Percentiles rank a stretch among this genome's conserved stretches.
phyloP scores from a whole-genome alignment of 2,113 vertebrate species.

The Ptyas mucosa region DNA sequence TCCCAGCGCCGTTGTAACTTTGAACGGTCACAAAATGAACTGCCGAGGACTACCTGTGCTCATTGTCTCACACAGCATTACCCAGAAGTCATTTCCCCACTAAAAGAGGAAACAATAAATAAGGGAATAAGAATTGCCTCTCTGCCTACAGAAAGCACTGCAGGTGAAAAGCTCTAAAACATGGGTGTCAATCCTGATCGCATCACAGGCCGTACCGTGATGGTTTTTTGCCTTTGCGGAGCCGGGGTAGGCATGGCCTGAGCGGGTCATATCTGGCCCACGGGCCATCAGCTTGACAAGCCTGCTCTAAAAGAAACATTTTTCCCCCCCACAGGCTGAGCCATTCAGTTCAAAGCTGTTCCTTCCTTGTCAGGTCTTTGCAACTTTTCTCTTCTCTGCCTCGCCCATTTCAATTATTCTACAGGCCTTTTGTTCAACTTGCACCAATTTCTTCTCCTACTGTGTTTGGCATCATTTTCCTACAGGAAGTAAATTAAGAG shows the following conservation, averaged over 20 bases:
- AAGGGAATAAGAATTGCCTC: neutral
- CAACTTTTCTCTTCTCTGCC: neutral
- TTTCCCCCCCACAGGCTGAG: neutral
- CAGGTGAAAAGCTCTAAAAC: neutral
- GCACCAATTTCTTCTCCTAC: neutral
- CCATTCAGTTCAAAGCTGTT: neutral
- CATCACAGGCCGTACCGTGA: too few species aligned
- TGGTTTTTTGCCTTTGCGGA: too few species aligned
- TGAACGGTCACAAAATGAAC: neutral
- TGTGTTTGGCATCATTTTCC: neutral
- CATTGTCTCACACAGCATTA: neutral
- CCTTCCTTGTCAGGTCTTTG: neutral
- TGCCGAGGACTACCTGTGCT: neutral
- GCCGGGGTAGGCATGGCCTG: too few species aligned
- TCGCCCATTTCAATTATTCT: neutral
- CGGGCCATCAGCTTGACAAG: too few species aligned
- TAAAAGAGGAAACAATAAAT: neutral
- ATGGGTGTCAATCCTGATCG: too few species aligned
- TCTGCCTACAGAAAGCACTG: neutral
- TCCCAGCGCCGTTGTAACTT: too few species aligned
- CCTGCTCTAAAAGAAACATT: neutral
- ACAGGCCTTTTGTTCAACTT: neutral
- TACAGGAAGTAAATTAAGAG: neutral
- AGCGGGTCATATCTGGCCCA: rapidly evolving
- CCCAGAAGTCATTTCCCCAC: neutral